Conservation (phyloP, 2,797 vertebrate genomes). For the Sylvilagus floridanus region DNA sequence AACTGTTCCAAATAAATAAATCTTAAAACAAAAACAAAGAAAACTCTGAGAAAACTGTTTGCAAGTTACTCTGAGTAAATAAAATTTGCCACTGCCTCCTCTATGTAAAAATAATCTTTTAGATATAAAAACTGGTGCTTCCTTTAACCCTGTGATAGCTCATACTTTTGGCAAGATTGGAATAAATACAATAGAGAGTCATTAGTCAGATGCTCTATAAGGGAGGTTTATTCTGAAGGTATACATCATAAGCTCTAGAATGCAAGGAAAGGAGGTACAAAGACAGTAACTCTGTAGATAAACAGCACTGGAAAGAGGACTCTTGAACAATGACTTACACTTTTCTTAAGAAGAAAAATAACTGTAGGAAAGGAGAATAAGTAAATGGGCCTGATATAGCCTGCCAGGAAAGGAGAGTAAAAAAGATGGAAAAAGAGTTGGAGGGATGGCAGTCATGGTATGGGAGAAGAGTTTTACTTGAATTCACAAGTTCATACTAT, state of each 20-base stretch:
- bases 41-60: not conserved
- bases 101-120: not conserved
- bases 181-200: not conserved
- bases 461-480: not conserved
- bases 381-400: not conserved
- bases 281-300: not conserved
- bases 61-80: not conserved
- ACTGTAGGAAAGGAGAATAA: not conserved
- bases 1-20: too few species aligned
- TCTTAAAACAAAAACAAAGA: too few species aligned
- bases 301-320: not conserved
- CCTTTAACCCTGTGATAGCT: not conserved
- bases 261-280: not conserved
- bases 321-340: not conserved
- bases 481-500: conserved; percentile 1
- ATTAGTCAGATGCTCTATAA: not conserved
- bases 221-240: not conserved
- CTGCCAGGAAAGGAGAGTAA: not conserved
- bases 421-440: not conserved
- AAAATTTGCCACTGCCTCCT: conserved; percentile 33
- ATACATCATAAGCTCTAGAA: not conserved
- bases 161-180: not conserved
- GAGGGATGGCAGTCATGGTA: not conserved
- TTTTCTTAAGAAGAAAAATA: not conserved
- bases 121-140: not conserved